These are phyloP conservation scores for Zaprionus vittiger DNA, from an alignment of 1,140 invertebrate species.

Conservation along the genomic window DNA sequence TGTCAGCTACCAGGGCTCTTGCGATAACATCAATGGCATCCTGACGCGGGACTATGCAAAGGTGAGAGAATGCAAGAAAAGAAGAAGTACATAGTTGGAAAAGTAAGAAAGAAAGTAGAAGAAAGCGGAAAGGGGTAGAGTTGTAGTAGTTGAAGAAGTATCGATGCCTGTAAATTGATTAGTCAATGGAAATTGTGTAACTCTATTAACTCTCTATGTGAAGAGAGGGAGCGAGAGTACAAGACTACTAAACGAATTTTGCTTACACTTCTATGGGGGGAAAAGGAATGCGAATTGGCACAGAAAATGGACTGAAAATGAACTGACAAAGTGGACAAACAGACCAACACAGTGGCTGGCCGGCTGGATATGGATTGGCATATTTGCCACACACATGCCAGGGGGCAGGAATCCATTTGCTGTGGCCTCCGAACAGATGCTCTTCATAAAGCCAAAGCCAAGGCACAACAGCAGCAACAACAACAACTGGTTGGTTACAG, in stretches of 20 bases:
- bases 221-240: not conserved
- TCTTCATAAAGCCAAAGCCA: conserved; percentile 26
- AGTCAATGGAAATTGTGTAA: conserved; percentile 47
- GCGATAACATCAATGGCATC: conserved; percentile 80
- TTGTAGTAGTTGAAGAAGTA: conserved; percentile 3
- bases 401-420: conserved; percentile 10
- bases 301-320: conserved; percentile 4
- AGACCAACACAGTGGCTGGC: not conserved
- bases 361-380: not conserved
- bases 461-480: conserved; percentile 36
- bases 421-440: conserved; percentile 14
- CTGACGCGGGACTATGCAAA: conserved; percentile 78
- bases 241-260: conserved; percentile 55
- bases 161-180: conserved; percentile 62
- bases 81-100: not conserved
- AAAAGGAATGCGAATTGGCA: not conserved
- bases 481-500: conserved; percentile 45
- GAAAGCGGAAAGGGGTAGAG: too few species aligned
- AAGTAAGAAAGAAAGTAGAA: not conserved
- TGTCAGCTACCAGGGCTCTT: conserved; percentile 81
- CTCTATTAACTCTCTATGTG: conserved; percentile 22
- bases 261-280: conserved; percentile 19
- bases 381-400: conserved; percentile 35
- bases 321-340: conserved; percentile 2
- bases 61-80: conserved; percentile 58